phyloP scores from a whole-genome alignment of 2,888 invertebrate genomes.

The Rhingia campestris region DNA sequence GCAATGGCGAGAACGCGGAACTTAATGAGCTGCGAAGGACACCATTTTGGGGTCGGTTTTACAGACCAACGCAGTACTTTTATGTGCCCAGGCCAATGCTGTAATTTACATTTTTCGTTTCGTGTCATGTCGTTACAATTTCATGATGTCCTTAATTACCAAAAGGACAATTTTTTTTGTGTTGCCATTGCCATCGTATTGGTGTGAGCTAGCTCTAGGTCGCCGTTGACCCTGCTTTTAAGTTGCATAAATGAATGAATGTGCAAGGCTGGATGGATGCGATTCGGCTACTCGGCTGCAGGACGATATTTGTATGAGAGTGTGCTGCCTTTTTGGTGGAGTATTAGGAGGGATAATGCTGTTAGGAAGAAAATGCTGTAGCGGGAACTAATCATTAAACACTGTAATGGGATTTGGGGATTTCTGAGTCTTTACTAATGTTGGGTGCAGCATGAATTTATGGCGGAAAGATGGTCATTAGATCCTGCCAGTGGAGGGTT shows the following conservation, averaged over 20 bases:
- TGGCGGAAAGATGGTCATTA: slow-evolving; percentile 69
- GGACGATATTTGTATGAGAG: slow-evolving; percentile 1
- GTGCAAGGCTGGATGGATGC: slow-evolving; percentile 37
- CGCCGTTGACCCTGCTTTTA: slow-evolving; percentile 34
- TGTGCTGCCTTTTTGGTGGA: slow-evolving; percentile 26
- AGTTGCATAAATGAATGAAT: slow-evolving; percentile 47
- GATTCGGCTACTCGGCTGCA: background rate
- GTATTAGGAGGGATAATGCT: slow-evolving; percentile 62
- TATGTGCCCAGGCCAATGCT: slow-evolving; percentile 11
- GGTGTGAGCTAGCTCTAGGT: slow-evolving; percentile 45
- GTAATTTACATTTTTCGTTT: slow-evolving; percentile 70
- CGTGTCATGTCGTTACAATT: slow-evolving; percentile 72
- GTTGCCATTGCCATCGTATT: slow-evolving; percentile 19
- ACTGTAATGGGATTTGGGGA: slow-evolving; percentile 70
- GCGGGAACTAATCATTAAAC: slow-evolving; percentile 70
- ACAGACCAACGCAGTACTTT: slow-evolving; percentile 31
- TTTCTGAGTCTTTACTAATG: slow-evolving; percentile 58
- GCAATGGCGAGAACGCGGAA: slow-evolving; percentile 2
- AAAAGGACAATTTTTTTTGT: slow-evolving; percentile 67
- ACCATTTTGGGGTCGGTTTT: slow-evolving; percentile 17
- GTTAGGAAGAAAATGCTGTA: slow-evolving; percentile 55
- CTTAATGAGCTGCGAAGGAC: slow-evolving; percentile 69
- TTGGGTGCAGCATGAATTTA: slow-evolving; percentile 66
- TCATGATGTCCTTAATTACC: slow-evolving; percentile 74
- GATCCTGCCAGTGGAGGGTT: slow-evolving; percentile 45